A percentile compares a stretch with the other conserved stretches of the same genome.
phyloP scores from a whole-genome alignment of 2,113 vertebrate genomes.

The Epinephelus fuscoguttatus region DNA sequence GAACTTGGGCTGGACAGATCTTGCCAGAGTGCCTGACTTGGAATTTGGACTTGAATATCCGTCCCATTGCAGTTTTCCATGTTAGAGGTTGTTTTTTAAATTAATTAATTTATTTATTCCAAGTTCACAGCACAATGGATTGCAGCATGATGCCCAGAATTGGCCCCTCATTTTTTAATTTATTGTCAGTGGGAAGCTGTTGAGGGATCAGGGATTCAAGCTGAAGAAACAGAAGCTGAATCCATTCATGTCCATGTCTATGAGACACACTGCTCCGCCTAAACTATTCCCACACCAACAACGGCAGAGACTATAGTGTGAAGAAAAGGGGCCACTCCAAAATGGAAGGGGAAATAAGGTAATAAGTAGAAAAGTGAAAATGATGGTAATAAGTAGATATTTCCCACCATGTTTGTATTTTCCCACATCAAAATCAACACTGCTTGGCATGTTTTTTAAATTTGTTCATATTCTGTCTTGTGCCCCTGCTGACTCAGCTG shows the following conservation, averaged over 20 bases:
- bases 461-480: neutral
- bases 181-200: neutral
- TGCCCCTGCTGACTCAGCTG: constrained; percentile 5
- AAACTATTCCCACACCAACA: neutral
- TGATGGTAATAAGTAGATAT: neutral
- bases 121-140: too few relatives aligned
- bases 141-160: neutral
- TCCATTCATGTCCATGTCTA: neutral
- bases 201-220: neutral
- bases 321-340: too few relatives aligned
- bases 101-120: too few relatives aligned
- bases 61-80: too few relatives aligned
- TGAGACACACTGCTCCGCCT: neutral
- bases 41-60: too few relatives aligned
- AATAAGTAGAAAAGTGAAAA: neutral
- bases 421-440: neutral
- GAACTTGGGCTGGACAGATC: too few relatives aligned
- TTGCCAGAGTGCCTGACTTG: too few relatives aligned
- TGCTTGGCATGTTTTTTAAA: neutral
- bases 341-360: too few relatives aligned
- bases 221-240: neutral
- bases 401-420: neutral
- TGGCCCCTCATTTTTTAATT: neutral
- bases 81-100: too few relatives aligned
- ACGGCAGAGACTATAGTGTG: neutral